A percentile compares a stretch with the other conserved stretches of the same genome.
Evolutionary conservation across 2,113 vertebrate species (phyloP).

Genomic region (Anhinga anhinga): DNA sequence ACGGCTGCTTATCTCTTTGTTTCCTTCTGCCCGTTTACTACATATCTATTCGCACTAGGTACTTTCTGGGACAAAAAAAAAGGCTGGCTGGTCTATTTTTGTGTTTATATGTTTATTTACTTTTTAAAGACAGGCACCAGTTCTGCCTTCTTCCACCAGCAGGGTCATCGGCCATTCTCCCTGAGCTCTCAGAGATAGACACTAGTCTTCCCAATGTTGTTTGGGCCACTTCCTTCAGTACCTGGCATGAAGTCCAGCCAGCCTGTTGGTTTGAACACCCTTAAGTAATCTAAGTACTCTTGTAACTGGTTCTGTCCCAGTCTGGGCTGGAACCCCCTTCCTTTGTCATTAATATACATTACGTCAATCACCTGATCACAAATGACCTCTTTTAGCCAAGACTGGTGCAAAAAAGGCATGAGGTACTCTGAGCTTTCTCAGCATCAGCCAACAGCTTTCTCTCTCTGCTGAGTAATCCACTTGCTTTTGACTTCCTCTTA

Average conservation of each 20-base stretch:
- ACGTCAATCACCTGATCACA: background rate
- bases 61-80: background rate
- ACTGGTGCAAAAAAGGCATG: background rate
- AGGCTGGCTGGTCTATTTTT: background rate
- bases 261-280: background rate
- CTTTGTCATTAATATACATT: background rate
- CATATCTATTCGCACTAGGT: background rate
- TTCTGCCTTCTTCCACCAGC: background rate
- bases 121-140: background rate
- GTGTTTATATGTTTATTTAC: background rate
- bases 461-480: background rate
- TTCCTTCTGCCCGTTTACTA: background rate
- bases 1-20: background rate
- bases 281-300: background rate
- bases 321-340: background rate
- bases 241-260: background rate
- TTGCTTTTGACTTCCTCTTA: background rate
- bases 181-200: background rate
- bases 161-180: background rate
- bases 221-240: background rate
- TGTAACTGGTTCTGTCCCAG: background rate
- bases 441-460: background rate
- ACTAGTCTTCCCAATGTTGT: background rate
- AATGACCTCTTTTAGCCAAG: background rate
- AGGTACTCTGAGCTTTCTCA: background rate